A percentile compares a stretch with the other conserved stretches of the same genome.
These are phyloP conservation scores for Grallaria varia DNA, from an alignment of 2,113 vertebrate species.

Conservation along the genomic window DNA sequence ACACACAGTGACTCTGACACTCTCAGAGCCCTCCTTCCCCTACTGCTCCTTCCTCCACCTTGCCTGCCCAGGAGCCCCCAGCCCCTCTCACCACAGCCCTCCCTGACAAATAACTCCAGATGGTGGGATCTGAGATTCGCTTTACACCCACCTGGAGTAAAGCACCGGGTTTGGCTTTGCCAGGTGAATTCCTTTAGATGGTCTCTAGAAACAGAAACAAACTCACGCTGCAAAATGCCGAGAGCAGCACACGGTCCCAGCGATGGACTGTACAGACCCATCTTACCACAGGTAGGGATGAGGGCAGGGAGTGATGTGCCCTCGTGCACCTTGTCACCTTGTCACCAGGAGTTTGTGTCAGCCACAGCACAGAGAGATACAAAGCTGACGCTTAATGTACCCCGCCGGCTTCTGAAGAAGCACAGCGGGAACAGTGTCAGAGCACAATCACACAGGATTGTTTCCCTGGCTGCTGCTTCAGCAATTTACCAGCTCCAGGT, in stretches of 20 bases:
- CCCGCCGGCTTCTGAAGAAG: not conserved
- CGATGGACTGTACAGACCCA: accelerated
- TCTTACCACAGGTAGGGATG: accelerated
- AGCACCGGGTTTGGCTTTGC: not conserved
- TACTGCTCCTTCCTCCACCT: not conserved
- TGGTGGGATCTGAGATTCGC: not conserved
- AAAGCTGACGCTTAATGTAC: not conserved
- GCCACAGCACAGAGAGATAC: not conserved
- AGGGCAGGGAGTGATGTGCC: not conserved
- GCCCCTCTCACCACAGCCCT: not conserved
- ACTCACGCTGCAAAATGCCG: accelerated
- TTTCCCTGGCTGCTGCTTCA: slow-evolving; percentile 15
- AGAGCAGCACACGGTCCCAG: not conserved
- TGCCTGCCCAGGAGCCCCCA: not conserved
- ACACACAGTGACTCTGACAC: too few species aligned
- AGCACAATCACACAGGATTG: not conserved
- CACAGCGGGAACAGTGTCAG: not conserved
- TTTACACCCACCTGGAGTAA: not conserved
- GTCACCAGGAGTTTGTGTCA: not conserved
- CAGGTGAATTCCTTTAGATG: not conserved
- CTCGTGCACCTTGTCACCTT: not conserved
- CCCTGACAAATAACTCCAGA: not conserved
- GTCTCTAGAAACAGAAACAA: not conserved
- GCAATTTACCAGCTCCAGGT: not conserved
- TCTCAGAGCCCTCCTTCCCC: not conserved